phyloP scores from a whole-genome alignment of 1,140 invertebrate genomes.

The Bombus turneri region DNA sequence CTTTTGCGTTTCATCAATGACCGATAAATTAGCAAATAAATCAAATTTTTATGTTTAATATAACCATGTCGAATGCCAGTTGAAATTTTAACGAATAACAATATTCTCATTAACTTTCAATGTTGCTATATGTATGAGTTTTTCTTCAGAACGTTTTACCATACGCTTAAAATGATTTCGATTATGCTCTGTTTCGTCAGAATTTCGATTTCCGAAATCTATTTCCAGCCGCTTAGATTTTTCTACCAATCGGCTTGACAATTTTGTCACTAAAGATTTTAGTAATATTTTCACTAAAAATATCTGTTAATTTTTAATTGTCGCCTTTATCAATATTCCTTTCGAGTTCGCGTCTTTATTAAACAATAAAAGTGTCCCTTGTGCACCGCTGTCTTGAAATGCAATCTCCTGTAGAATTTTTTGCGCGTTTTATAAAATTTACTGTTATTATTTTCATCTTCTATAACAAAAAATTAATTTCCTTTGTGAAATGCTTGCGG shows the following conservation, averaged over 20 bases:
- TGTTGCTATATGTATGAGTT: neutral
- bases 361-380: neutral
- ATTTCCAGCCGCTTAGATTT: neutral
- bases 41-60: neutral
- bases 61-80: neutral
- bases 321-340: neutral
- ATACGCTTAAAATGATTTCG: neutral
- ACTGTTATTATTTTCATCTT: neutral
- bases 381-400: neutral
- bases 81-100: neutral
- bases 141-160: neutral
- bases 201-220: neutral
- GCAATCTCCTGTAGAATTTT: neutral
- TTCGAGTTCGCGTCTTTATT: neutral
- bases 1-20: too few species aligned
- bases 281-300: neutral
- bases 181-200: constrained; percentile 12
- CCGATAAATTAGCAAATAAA: neutral
- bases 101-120: neutral
- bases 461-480: neutral
- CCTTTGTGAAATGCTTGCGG: neutral
- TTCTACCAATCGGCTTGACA: neutral
- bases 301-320: neutral
- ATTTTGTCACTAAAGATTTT: neutral
- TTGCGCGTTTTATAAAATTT: neutral